Evolutionary conservation across 2,888 invertebrate genomes (phyloP), one percentile per base, ranked within the genome.

Genomic region (Lacanobia wlatinum): DNA sequence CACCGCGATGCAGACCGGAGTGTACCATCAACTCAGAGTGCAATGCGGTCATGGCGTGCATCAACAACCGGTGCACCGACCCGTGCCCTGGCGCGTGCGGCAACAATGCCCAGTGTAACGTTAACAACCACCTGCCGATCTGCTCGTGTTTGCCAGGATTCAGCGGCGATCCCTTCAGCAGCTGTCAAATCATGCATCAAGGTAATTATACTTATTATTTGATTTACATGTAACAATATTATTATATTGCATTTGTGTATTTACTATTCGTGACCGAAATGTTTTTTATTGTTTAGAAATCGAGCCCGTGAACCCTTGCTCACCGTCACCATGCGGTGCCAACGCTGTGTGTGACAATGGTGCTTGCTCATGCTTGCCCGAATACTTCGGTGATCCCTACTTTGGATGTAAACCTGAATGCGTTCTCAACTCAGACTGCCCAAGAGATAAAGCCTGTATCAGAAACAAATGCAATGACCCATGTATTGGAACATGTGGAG

Each of bases 1-100:
- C 98, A 16, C 98, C 98, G 69, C 97, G 97, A 34, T 98, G 98
- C 89, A 95, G 98, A 80, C 98, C 98, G 4, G 98, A 98, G 92
- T 98, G 98, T 90, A 96, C 97, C 2, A 91, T 97, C 6, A 97
- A 97, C 92, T 97, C 97, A 0, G 98, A 98, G 89, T 98, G 98
- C 90, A 95, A 97, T 8, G 97, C 97, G 4, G 96, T 97, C 75
- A 96, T 94, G 83, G 97, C 98, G 12, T 98, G 98, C 86, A 96
- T 98, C 38, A 97, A 97, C 84, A 97, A 97, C 84, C 98, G 97
- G 89, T 98, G 98, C 87, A 91, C 94, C 63, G 97, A 98, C 92
- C 98, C 98, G 12, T 98, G 98, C 86, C 97, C 98, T 10, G 98
- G 98, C 76, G 97, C 97, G 7, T 98, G 98, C 89, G 98, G 98